These are phyloP conservation scores for Antennarius striatus DNA, from an alignment of 2,113 vertebrate species.

Conservation along the genomic window DNA sequence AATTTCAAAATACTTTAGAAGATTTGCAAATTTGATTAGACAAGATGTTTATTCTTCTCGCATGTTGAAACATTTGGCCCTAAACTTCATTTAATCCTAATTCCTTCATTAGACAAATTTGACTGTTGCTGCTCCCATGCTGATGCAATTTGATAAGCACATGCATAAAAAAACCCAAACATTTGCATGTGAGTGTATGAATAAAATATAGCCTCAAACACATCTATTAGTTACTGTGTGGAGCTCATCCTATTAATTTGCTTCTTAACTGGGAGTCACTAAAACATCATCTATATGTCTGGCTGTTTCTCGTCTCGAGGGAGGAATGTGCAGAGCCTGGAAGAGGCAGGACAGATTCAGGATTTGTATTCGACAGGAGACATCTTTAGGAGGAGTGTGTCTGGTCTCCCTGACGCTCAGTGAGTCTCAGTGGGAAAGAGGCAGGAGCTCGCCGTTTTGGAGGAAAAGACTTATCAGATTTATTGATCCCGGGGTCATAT, in stretches of 20 bases:
- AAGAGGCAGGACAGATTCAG: slow-evolving; percentile 26
- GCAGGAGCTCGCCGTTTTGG: slow-evolving; percentile 46
- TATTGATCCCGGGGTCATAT: slow-evolving; percentile 60
- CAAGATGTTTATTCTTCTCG: slow-evolving; percentile 61
- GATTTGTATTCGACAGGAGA: slow-evolving; percentile 65
- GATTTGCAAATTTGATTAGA: slow-evolving; percentile 66
- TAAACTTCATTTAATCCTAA: slow-evolving; percentile 62
- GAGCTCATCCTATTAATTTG: slow-evolving; percentile 42
- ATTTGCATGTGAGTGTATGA: slow-evolving; percentile 25
- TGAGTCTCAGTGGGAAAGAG: slow-evolving; percentile 52
- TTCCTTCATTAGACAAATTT: slow-evolving; percentile 60
- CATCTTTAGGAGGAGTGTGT: slow-evolving; percentile 57
- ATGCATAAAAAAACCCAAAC: slow-evolving; percentile 20
- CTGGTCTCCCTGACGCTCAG: slow-evolving; percentile 64
- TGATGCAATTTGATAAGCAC: slow-evolving; percentile 54
- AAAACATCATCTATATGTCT: slow-evolving; percentile 54
- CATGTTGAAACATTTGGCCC: slow-evolving; percentile 58
- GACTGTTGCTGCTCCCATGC: slow-evolving; percentile 30
- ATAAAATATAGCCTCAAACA: slow-evolving; percentile 33
- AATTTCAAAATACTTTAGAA: slow-evolving; percentile 61
- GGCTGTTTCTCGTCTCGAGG: slow-evolving; percentile 41
- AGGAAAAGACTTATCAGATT: slow-evolving; percentile 66
- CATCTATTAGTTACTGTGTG: slow-evolving; percentile 32
- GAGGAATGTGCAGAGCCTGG: slow-evolving; percentile 36
- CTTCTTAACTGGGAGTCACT: slow-evolving; percentile 34